Base-by-base conservation (phyloP, 2,113 vertebrate genomes). In the Lasiurus cinereus region DNA sequence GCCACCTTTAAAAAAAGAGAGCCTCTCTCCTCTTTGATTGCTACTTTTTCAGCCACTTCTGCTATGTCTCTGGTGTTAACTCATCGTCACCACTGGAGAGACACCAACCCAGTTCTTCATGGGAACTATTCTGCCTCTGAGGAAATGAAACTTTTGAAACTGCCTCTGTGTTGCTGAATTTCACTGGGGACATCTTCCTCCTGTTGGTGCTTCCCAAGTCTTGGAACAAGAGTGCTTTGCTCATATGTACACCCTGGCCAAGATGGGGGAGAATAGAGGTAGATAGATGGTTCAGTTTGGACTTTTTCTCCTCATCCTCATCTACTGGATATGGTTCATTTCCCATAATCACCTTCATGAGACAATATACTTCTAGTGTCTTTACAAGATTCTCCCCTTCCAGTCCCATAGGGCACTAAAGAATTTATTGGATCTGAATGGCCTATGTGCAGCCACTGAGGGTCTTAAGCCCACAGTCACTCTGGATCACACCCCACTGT, bases 271-370 rank as follows among this genome's bases (percentile, higher is more conserved):
- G 59, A 62, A 82, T 95, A 88, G 98, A 98, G 0, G 98, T 96
- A 3, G 98, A 98, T 0, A 98, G 97, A 2, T 97, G 92, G 70
- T 97, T 97, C 5, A 4, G 13, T 1, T 50, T 98, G 83, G 83
- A 98, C 93, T 97, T 98, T 8, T 99, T 98, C 16, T 99, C 99
- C 1, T 99, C 99, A 56, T 99, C 99, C 39, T 99, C 99, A 69
- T 99, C 99, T 99, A 95, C 99, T 99, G 43, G 99, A 99, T 85
- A 99, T 92, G 0, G 98, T 98, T 99, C 99, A 99, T 97, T 95
- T 99, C 43, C 99, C 99, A 0, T 99, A 98, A 14, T 97, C 98
- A 7, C 98, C 98, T 92, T 99, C 99, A 94, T 99, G 99, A 96
- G 99, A 98, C 99, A 98, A 97, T 36, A 22, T 24, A 64, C 74